phyloP scores from a whole-genome alignment of 2,113 vertebrate genomes.

The Erinaceus europaeus region DNA sequence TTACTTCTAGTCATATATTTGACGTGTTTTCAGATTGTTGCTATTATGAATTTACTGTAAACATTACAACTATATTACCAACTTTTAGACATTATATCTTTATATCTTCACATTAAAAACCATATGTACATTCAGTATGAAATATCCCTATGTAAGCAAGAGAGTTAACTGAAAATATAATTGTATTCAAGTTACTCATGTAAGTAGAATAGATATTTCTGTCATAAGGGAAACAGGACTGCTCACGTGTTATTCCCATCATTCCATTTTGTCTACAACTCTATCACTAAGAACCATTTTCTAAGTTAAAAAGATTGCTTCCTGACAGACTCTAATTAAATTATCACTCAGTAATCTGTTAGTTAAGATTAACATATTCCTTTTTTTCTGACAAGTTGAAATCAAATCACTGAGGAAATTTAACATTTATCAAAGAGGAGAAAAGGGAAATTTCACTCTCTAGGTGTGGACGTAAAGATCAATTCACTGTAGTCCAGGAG shows the following conservation, averaged over 20 bases:
- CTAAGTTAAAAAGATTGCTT: conserved; percentile 25
- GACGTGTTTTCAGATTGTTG: neutral
- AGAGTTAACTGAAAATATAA: neutral
- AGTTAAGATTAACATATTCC: conserved; percentile 31
- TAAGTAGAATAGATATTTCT: neutral
- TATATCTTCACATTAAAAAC: neutral
- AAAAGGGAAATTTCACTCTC: neutral
- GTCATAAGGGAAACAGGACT: neutral
- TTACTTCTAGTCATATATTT: neutral
- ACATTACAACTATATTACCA: neutral
- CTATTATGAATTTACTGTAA: neutral
- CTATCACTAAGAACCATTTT: neutral
- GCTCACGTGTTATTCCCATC: neutral
- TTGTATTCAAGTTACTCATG: neutral
- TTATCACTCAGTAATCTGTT: conserved; percentile 15
- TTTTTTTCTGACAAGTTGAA: conserved; percentile 23
- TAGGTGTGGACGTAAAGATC: neutral
- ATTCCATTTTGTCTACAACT: neutral
- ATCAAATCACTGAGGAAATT: neutral
- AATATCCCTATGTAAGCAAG: neutral
- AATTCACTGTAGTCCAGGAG: too few species aligned
- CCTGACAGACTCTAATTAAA: conserved; percentile 25
- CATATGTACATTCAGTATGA: neutral
- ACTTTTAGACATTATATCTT: neutral
- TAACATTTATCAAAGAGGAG: neutral